phyloP scores from a whole-genome alignment of 2,113 vertebrate genomes.

The Clarias batrachus region DNA sequence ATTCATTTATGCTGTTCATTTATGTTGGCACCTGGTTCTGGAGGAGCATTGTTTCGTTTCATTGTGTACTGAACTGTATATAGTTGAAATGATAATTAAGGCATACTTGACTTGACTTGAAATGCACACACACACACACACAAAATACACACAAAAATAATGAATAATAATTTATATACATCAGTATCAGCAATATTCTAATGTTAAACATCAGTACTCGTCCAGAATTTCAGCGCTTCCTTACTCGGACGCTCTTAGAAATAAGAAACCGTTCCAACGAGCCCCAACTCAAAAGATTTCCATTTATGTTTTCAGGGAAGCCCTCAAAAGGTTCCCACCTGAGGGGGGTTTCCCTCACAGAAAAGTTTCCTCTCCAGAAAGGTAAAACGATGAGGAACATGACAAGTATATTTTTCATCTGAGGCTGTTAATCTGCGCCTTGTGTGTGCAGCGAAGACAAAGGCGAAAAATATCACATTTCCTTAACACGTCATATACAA shows the following conservation, averaged over 20 bases:
- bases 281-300: neutral
- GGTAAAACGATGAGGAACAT: neutral
- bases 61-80: too few relatives aligned
- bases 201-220: too few relatives aligned
- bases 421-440: neutral
- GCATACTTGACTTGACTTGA: too few relatives aligned
- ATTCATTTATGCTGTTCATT: too few relatives aligned
- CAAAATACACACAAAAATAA: too few relatives aligned
- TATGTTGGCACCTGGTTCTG: too few relatives aligned
- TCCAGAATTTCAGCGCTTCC: too few relatives aligned
- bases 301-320: neutral
- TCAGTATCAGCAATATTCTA: too few relatives aligned
- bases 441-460: neutral
- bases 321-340: neutral
- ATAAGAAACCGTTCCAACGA: neutral
- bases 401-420: neutral
- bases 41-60: too few relatives aligned
- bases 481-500: slow-evolving; percentile 14
- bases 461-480: neutral
- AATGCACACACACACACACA: too few relatives aligned
- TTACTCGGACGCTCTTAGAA: neutral
- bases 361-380: neutral
- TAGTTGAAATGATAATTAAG: too few relatives aligned
- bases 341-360: neutral
- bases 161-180: too few relatives aligned